Base-by-base conservation (phyloP, 2,888 invertebrate genomes). In the Thymelicus lineola region DNA sequence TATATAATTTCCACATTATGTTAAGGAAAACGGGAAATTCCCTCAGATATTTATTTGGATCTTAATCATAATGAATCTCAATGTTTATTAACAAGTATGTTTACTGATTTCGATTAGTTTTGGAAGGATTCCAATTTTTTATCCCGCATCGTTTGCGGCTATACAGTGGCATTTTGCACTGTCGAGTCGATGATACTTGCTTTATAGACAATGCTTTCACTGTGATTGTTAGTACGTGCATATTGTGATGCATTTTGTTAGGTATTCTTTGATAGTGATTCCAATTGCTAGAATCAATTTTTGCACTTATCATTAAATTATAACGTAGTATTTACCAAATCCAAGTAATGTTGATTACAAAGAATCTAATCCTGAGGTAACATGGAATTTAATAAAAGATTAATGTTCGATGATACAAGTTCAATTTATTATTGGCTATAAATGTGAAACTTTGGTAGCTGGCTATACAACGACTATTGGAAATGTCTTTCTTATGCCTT, bases 1-100 rank as follows among this genome's bases (percentile, higher is more conserved):
- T 90, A 90, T 91, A 86, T 91, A 90, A 90, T 91, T 90, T 92
- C 91, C 88, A 86, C 83, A 85, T 85, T 87, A 86, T 80, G 83
- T 78, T 91, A 90, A 89, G 91, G 84, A 84, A 79, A 82, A 88
- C 89, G 86, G 87, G 88, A 89, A 84, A 86, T 85, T 79, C 78
- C 80, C 81, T 84, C 80, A 77, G 80, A 84, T 86, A 88, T 90
- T 90, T 90, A 89, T 91, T 86, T 82, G 87, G 89, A 89, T 88
- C 86, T 89, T 87, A 79, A 80, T 73, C 74, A 61, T 82, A 85
- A 87, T 86, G 92, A 93, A 93, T 93, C 92, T 93, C 93, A 84
- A 87, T 86, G 86, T 86, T 84, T 82, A 86, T 86, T 76, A 75
- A 77, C 74, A 73, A 62, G 71, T 74, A 72, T 70, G 74, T 72